Base-by-base conservation (phyloP, 1,140 invertebrate species). In the Mamestra configurata region DNA sequence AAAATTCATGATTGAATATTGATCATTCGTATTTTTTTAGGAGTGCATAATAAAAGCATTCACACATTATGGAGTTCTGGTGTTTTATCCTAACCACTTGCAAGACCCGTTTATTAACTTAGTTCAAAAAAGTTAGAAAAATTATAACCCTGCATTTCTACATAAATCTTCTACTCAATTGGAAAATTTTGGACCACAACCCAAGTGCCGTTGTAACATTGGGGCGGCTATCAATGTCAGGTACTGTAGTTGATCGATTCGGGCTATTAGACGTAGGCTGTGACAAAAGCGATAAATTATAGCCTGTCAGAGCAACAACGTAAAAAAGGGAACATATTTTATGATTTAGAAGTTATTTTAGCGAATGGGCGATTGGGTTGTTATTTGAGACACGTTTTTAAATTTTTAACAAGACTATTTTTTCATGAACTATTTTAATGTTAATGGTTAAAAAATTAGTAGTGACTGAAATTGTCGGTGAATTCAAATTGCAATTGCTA, bases 141-240 rank as follows among this genome's bases (percentile, higher is more conserved):
- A n/a, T n/a, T n/a, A n/a, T n/a, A n/a, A n/a, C n/a, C n/a, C n/a
- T n/a, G n/a, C n/a, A 57, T 22, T 5, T 37, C 27, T 64, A 0
- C 1, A 37, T n/a, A 64, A 37, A 4, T 4, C 15, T 27, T 3
- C 5, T 4, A 2, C 3, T 7, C 4, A 4, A 24, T 57, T 11
- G 0, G 18, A 24, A 57, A 24, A 8, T 13, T 59, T 64, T 64
- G 35, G 27, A n/a, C 59, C 59, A 37, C 13, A 1, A 10, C 1
- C 55, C 3, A 37, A 13, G 20, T 64, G 13, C 10, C 53, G 53
- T 7, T 18, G 31, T 64, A 37, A 64, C 40, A 37, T 64, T 0
- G 3, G n/a, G 18, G 4, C n/a, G 6, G 35, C 61, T 20, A 43
- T 66, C 61, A 66, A 66, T 64, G 27, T 64, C 59, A 59, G 55